Evolutionary conservation across 2,888 invertebrate genomes (phyloP).

Genomic region (Drosophila macrospina): DNA sequence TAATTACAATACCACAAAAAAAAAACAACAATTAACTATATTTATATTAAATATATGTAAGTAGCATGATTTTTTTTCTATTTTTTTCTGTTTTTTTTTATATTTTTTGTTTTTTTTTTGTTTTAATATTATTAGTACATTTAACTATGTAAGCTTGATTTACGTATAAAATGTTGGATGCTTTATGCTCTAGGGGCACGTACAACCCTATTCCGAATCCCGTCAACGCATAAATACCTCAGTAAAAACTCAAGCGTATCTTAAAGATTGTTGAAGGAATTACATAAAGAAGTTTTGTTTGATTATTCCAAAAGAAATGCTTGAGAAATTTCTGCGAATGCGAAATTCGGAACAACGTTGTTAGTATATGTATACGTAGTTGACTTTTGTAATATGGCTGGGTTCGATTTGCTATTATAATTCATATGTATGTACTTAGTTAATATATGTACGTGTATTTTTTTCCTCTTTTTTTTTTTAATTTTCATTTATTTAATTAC

Average conservation of each 20-base stretch:
- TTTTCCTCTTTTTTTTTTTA: background rate
- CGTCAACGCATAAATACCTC: background rate
- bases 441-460: constrained; percentile 12
- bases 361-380: constrained; percentile 1
- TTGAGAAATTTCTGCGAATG: background rate
- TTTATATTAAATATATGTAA: constrained; percentile 47
- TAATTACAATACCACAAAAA: constrained; percentile 64
- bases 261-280: background rate
- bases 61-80: constrained; percentile 40
- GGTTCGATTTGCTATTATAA: constrained; percentile 27
- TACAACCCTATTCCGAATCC: constrained; percentile 2
- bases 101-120: background rate
- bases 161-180: constrained; percentile 71
- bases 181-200: constrained; percentile 32
- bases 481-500: constrained; percentile 5
- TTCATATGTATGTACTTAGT: constrained; percentile 34
- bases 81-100: background rate
- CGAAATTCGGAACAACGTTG: background rate
- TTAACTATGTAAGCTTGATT: constrained; percentile 69
- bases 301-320: background rate
- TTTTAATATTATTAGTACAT: constrained; percentile 45
- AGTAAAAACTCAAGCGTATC: background rate
- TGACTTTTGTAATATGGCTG: constrained; percentile 33
- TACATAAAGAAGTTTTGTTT: background rate
- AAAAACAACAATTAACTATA: constrained; percentile 58